A percentile compares a stretch with the other conserved stretches of the same genome.
phyloP scores from a whole-genome alignment of 2,797 vertebrate genomes.

The Scolopax bukidnonensis region DNA sequence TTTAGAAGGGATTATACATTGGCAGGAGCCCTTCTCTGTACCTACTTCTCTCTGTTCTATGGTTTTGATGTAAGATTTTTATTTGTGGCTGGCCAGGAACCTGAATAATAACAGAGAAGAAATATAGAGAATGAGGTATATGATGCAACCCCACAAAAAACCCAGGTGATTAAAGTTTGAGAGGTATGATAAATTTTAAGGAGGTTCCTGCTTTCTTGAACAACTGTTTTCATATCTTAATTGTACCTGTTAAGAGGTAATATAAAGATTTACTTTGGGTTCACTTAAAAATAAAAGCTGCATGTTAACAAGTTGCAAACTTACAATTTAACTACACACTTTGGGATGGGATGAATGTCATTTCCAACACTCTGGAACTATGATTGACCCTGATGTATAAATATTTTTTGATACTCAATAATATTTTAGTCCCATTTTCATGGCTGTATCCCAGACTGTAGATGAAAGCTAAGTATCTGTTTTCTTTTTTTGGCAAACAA shows the following conservation, averaged over 20 bases:
- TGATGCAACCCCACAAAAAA: background rate
- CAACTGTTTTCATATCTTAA: background rate
- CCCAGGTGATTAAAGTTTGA: background rate
- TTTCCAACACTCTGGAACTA: constrained; percentile 41
- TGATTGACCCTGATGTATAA: constrained; percentile 33
- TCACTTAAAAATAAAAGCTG: constrained; percentile 6
- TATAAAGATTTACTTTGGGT: background rate
- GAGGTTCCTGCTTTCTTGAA: background rate
- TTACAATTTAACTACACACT: background rate
- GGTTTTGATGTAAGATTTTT: background rate
- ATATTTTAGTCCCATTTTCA: constrained; percentile 47
- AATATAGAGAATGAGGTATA: background rate
- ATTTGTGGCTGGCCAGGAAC: background rate
- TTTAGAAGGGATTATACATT: background rate
- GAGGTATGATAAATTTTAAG: background rate
- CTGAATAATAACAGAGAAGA: background rate
- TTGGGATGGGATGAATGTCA: background rate
- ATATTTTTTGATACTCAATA: constrained; percentile 37
- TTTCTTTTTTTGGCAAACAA: constrained; percentile 63
- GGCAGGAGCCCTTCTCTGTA: background rate
- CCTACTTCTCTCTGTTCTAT: background rate
- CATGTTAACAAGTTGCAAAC: background rate
- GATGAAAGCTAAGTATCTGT: constrained; percentile 55
- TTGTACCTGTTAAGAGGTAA: background rate
- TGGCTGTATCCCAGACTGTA: background rate